These are phyloP conservation scores for Halcyon smyrnensis DNA, from an alignment of 2,797 vertebrate genomes.

Conservation along the genomic window DNA sequence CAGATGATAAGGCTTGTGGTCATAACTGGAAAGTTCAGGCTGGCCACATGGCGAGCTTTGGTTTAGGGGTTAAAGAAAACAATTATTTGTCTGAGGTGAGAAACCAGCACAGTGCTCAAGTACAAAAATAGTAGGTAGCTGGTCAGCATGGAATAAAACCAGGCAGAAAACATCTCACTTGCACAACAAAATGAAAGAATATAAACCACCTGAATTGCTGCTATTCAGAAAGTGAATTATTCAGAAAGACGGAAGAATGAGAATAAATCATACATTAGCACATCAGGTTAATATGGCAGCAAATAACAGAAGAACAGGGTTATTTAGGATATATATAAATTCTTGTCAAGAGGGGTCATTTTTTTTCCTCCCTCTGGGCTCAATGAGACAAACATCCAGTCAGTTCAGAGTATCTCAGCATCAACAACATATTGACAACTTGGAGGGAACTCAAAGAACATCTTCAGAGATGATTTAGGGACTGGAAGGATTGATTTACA, in stretches of 20 bases:
- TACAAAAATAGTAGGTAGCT: conserved; percentile 2
- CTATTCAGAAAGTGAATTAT: conserved; percentile 24
- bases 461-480: conserved; percentile 72
- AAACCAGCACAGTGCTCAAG: background rate
- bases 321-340: conserved; percentile 67
- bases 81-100: background rate
- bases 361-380: conserved; percentile 23
- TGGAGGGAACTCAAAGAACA: conserved; percentile 75
- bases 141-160: background rate
- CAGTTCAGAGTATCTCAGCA: conserved; percentile 64
- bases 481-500: conserved; percentile 75
- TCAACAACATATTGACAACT: conserved; percentile 73
- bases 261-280: conserved; percentile 65
- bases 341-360: conserved; percentile 51
- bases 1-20: background rate
- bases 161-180: background rate
- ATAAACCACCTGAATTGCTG: conserved; percentile 23
- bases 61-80: conserved; percentile 27
- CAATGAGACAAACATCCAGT: conserved; percentile 51
- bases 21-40: background rate
- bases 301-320: conserved; percentile 49
- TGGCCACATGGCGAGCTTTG: background rate
- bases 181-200: background rate
- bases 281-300: conserved; percentile 65
- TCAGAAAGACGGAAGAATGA: background rate